These are phyloP conservation scores for Cydia splendana DNA, from an alignment of 1,140 invertebrate species.

Conservation along the genomic window DNA sequence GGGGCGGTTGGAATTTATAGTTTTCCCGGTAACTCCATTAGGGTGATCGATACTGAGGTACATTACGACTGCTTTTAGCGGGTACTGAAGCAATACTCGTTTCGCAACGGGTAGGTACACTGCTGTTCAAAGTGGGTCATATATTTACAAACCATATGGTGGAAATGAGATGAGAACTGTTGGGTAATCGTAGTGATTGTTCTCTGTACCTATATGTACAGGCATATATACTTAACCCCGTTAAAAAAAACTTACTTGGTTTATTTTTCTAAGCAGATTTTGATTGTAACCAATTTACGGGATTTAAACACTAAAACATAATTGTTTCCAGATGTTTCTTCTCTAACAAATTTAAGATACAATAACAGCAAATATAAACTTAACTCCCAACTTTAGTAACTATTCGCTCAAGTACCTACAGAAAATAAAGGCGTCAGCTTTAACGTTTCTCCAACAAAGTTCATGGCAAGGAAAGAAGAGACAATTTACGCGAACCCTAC, in stretches of 20 bases:
- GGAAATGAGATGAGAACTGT: neutral
- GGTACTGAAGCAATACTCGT: constrained; percentile 28
- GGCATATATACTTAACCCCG: no score
- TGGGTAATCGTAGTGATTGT: no score
- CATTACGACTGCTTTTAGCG: constrained; percentile 28
- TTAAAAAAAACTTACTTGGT: no score
- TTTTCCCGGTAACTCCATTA: constrained; percentile 61
- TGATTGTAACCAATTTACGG: no score
- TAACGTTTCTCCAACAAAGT: constrained; percentile 2
- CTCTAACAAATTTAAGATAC: neutral
- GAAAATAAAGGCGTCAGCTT: neutral
- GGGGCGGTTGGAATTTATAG: constrained; percentile 58
- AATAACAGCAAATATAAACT: neutral
- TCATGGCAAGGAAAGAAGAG: neutral
- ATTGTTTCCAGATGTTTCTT: neutral
- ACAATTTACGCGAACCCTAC: constrained; percentile 5
- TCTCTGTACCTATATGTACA: no score
- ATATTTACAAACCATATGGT: neutral
- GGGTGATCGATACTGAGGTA: constrained; percentile 40
- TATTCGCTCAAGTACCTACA: neutral
- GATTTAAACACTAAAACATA: neutral
- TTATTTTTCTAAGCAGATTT: no score
- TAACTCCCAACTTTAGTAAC: neutral
- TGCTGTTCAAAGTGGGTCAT: neutral
- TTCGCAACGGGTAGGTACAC: constrained; percentile 1